Percentiles rank a stretch among this genome's conserved stretches.
Evolutionary conservation across 2,113 vertebrate genomes (phyloP).

Genomic region (Plectropomus leopardus): DNA sequence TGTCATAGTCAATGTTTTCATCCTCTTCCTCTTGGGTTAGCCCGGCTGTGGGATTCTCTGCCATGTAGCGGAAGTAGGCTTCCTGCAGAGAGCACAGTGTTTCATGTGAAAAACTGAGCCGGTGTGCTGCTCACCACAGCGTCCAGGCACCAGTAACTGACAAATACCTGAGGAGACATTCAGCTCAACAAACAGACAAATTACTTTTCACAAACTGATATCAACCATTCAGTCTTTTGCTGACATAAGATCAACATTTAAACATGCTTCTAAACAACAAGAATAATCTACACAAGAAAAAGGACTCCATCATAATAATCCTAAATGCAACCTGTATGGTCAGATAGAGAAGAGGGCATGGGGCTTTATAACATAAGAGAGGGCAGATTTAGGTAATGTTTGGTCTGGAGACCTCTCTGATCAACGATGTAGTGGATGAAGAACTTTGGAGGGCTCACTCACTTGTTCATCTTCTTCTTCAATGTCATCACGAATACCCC

Average conservation of each 20-base stretch:
- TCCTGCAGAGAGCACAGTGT: slow-evolving; percentile 90
- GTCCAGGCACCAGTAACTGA: slow-evolving; percentile 24
- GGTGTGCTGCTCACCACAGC: neutral
- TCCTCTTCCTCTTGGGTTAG: slow-evolving; percentile 96
- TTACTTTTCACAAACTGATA: neutral
- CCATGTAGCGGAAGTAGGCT: slow-evolving; percentile 99
- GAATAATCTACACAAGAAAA: slow-evolving; percentile 26
- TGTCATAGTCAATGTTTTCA: slow-evolving; percentile 97
- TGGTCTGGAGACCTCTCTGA: slow-evolving; percentile 66
- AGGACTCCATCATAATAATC: slow-evolving; percentile 15
- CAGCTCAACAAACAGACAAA: slow-evolving; percentile 8
- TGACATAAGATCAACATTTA: slow-evolving; percentile 1
- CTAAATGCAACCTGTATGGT: slow-evolving; percentile 57
- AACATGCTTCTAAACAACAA: slow-evolving; percentile 42
- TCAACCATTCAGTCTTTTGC: slow-evolving; percentile 1
- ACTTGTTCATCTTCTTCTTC: slow-evolving; percentile 99
- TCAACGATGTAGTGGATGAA: slow-evolving; percentile 84
- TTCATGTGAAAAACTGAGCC: slow-evolving; percentile 53
- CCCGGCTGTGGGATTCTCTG: slow-evolving; percentile 98
- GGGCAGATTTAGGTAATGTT: slow-evolving; percentile 35
- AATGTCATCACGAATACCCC: slow-evolving; percentile 99
- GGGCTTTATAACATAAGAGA: slow-evolving; percentile 34
- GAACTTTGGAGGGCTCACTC: slow-evolving; percentile 95
- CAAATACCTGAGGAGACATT: slow-evolving; percentile 17
- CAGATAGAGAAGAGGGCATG: slow-evolving; percentile 9